Evolutionary conservation across 2,888 invertebrate species (phyloP).

Genomic region (Dastarcus helophoroides): DNA sequence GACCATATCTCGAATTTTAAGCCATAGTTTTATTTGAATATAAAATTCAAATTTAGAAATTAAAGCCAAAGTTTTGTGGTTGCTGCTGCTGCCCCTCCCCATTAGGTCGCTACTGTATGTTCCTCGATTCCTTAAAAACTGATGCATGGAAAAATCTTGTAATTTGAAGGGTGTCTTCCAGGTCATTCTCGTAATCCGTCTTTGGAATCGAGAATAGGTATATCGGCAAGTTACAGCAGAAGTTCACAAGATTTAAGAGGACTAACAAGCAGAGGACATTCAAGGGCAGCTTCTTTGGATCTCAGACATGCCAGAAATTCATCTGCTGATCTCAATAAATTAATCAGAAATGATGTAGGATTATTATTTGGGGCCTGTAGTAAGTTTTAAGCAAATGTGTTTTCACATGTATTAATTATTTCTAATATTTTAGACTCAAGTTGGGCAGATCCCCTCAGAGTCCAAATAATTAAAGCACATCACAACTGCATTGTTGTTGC

Average conservation of each 20-base stretch:
- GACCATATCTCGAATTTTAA: too few relatives aligned
- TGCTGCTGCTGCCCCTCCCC: too few relatives aligned
- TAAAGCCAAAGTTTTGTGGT: too few relatives aligned
- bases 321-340: constrained; percentile 62
- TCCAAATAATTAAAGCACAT: constrained; percentile 90
- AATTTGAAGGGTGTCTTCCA: too few relatives aligned
- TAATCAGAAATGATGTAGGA: constrained; percentile 58
- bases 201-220: constrained; percentile 55
- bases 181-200: constrained; percentile 74
- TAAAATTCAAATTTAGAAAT: too few relatives aligned
- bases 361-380: constrained; percentile 48
- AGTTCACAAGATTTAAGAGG: constrained; percentile 40
- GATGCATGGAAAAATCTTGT: too few relatives aligned
- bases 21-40: too few relatives aligned
- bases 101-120: too few relatives aligned
- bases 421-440: too few relatives aligned
- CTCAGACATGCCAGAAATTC: constrained; percentile 61
- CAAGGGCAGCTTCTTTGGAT: constrained; percentile 74
- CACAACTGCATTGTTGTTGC: constrained; percentile 97
- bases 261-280: constrained; percentile 49
- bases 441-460: constrained; percentile 78
- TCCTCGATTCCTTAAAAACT: too few relatives aligned
- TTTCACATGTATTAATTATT: too few relatives aligned
- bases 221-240: constrained; percentile 35
- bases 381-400: constrained; percentile 3